Evolutionary conservation across 1,140 invertebrate species (phyloP), one percentile per base, ranked within the genome.

Genomic region (Elysia chlorotica): DNA sequence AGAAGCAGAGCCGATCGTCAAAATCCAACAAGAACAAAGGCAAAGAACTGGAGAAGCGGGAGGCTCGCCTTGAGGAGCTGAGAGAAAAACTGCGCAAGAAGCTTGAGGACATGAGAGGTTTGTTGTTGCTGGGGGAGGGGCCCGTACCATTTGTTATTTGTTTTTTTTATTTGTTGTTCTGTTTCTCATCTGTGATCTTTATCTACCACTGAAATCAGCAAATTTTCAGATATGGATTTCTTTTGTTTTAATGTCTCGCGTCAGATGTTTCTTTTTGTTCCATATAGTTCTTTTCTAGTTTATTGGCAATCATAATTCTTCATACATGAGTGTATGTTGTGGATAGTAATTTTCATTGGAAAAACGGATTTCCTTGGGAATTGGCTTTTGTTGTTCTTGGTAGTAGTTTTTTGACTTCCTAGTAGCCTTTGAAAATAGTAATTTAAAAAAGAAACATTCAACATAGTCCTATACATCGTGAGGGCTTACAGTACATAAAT

Each of bases 21-120:
- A 48, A 56, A 65, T 1, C 6, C 31, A 35, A 68, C 23, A 59
- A 61, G 17, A 65, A 41, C 59, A 53, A 56, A 30, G 48, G 41
- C 36, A 62, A 36, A 63, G 59, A 67, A 69, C 1, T 59, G 31
- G 17, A 38, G 28, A 0, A 41, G 5, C 23, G 69, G 19, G 25
- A 62, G 25, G 25, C 65, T 41, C 75, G 69, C 53, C 65, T 74
- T 3, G 78, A 82, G 30, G 82, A 81, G 36, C 65, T 78, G 54
- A 69, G 74, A 33, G 78, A 81, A 56, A 78, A 78, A 74, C 71
- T 85, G 28, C 23, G 70, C 25, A 75, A 69, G 0, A 83, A 77
- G 54, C 77, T 85, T 30, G 75, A 74, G 53, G 80, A 81, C 59
- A 65, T 84, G 14, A 71, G 80, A 80, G 78, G 83, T 84, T 71